These are phyloP conservation scores for Semnornis frantzii DNA, from an alignment of 2,113 vertebrate genomes.

Conservation along the genomic window DNA sequence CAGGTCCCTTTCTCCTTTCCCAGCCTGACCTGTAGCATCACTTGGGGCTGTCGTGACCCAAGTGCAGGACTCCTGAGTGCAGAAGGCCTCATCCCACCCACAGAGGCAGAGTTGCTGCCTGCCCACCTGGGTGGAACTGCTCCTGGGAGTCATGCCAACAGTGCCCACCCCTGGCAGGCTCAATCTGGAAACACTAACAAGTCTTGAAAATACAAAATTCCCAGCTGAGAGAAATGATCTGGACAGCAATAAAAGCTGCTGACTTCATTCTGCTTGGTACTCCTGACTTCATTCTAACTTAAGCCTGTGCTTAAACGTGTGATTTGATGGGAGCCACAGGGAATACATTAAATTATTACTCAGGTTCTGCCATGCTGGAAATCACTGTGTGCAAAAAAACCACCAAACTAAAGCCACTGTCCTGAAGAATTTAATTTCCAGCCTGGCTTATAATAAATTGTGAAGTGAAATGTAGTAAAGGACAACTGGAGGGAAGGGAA, in stretches of 20 bases:
- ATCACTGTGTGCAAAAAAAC: background rate
- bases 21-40: no score
- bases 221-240: background rate
- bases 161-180: background rate
- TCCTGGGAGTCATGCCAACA: accelerated
- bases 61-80: no score
- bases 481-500: background rate
- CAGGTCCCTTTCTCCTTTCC: no score
- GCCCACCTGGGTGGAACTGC: background rate
- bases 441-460: background rate
- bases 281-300: background rate
- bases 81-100: background rate
- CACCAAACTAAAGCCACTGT: background rate
- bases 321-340: background rate
- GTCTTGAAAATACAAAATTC: background rate
- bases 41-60: no score
- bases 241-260: background rate
- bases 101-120: accelerated
- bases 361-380: background rate
- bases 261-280: background rate
- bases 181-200: background rate
- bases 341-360: background rate
- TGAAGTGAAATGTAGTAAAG: background rate
- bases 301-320: background rate
- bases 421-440: background rate